These are phyloP conservation scores for Melipona beecheii DNA, from an alignment of 2,888 invertebrate genomes.

Conservation along the genomic window DNA sequence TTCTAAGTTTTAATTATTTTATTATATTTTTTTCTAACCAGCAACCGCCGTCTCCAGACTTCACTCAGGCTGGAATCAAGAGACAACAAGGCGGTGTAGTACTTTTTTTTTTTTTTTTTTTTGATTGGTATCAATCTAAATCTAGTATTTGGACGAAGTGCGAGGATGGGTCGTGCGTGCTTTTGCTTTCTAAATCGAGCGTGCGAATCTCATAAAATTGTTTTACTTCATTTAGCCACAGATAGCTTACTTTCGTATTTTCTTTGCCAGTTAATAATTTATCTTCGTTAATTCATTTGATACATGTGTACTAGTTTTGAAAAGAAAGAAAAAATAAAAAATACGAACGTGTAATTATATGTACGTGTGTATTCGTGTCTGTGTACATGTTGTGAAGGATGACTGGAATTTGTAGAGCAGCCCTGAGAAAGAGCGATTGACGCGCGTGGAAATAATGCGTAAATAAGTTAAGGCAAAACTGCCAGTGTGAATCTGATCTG, in stretches of 20 bases:
- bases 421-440: slow-evolving; percentile 74
- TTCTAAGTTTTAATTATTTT: slow-evolving; percentile 71
- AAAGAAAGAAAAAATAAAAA: slow-evolving; percentile 41
- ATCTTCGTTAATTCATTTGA: slow-evolving; percentile 64
- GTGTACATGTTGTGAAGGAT: slow-evolving; percentile 42
- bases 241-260: slow-evolving; percentile 69
- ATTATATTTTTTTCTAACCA: slow-evolving; percentile 71
- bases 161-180: slow-evolving; percentile 82
- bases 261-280: slow-evolving; percentile 67
- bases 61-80: slow-evolving; percentile 65
- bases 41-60: slow-evolving; percentile 67
- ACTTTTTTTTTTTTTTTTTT: slow-evolving; percentile 66
- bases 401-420: slow-evolving; percentile 67
- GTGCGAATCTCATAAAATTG: slow-evolving; percentile 71
- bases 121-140: slow-evolving; percentile 82
- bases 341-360: slow-evolving; percentile 53
- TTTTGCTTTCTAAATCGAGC: slow-evolving; percentile 75
- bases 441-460: slow-evolving; percentile 64
- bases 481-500: slow-evolving; percentile 54
- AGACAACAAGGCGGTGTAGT: slow-evolving; percentile 63
- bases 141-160: slow-evolving; percentile 83
- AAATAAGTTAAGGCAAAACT: slow-evolving; percentile 55
- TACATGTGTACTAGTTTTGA: slow-evolving; percentile 59
- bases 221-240: slow-evolving; percentile 70
- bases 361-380: slow-evolving; percentile 20